phyloP scores from a whole-genome alignment of 2,888 invertebrate genomes.

The Drosophila kambysellisi region DNA sequence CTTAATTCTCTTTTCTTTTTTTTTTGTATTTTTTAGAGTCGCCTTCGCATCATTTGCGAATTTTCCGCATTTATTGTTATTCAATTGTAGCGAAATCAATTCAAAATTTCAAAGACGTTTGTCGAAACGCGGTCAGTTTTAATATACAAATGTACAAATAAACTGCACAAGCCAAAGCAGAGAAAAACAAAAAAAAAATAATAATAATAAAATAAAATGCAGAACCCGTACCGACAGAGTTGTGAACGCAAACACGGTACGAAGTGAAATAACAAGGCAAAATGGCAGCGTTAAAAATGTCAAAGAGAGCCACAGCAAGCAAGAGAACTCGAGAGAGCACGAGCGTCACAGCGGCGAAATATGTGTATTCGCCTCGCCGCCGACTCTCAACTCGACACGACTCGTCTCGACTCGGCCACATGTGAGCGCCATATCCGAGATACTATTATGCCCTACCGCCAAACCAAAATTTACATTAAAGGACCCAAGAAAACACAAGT shows the following conservation, averaged over 20 bases:
- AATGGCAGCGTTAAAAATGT: constrained; percentile 60
- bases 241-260: constrained; percentile 79
- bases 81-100: constrained; percentile 53
- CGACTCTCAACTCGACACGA: constrained; percentile 29
- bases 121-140: constrained; percentile 43
- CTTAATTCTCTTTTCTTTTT: constrained; percentile 64
- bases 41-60: constrained; percentile 70
- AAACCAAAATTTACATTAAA: constrained; percentile 8
- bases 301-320: constrained; percentile 48
- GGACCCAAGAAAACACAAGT: constrained; percentile 7
- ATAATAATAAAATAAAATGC: constrained; percentile 78
- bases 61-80: constrained; percentile 70
- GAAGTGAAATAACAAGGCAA: constrained; percentile 77
- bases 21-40: constrained; percentile 52
- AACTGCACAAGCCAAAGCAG: constrained; percentile 69
- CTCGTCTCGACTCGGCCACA: constrained; percentile 41
- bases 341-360: constrained; percentile 51
- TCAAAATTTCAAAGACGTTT: constrained; percentile 39
- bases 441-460: constrained; percentile 33
- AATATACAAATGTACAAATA: constrained; percentile 57
- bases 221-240: constrained; percentile 78
- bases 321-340: constrained; percentile 48
- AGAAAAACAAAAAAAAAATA: constrained; percentile 76
- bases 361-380: constrained; percentile 64
- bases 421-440: constrained; percentile 47